Base-by-base conservation (phyloP, 1,140 invertebrate genomes). In the Papilio helenus region DNA sequence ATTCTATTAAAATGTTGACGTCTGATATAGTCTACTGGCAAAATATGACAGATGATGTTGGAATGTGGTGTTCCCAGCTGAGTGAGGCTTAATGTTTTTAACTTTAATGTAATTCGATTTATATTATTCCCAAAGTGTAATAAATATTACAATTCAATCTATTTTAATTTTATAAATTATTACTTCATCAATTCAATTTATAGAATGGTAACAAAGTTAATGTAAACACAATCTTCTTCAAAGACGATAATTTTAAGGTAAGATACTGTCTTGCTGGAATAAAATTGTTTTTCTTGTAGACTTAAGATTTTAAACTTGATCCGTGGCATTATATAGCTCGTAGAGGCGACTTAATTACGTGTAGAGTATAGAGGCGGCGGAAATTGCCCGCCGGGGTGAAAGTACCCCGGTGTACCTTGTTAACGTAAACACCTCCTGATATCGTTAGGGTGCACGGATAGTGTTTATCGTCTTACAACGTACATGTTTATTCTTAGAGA, bases 301-400 rank as follows among this genome's bases (percentile, higher is more conserved):
- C 12, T 29, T 14, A 65, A 65, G 61, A 65, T 5, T 65, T 29
- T 65, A 65, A 29, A 65, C 61, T 65, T 65, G 61, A 65, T 65
- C 61, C 61, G 26, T 16, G 23, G 61, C 61, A 16, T 65, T 29
- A 65, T 23, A 26, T 65, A 12, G 61, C 61, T 65, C 29, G 61
- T 65, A 14, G 23, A 65, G 61, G 12, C 26, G 61, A 68, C 23
- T 68, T 68, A 68, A 68, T 68, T 68, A 68, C 26, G 61, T 68
- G 61, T 68, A 29, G 23, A 68, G 61, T 68, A 26, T 23, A 61
- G 61, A 68, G 26, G 23, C 23, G 61, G 12, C 61, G 61, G 61
- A 68, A 68, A 68, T 68, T 68, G 61, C 61, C 61, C 61, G 61
- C 61, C 61, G 61, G 61, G 61, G 61, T 68, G 61, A 68, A 29